Evolutionary conservation across 2,113 vertebrate genomes (phyloP).

Genomic region (Clarias magur): DNA sequence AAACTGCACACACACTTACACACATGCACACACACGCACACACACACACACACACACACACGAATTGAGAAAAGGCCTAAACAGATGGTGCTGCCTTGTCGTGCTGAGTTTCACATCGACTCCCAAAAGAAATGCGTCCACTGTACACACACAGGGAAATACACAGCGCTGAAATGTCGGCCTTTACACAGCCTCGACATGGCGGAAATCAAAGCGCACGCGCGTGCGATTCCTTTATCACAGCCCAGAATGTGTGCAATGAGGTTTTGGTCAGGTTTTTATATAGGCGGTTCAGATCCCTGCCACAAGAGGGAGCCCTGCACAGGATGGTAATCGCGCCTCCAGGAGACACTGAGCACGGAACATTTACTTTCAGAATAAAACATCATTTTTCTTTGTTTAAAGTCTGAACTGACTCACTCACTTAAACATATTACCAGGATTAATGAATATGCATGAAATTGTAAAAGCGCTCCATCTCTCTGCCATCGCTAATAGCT

Average conservation of each 20-base stretch:
- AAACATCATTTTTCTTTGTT: not conserved
- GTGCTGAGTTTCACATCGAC: constrained; percentile 32
- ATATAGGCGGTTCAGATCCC: no score
- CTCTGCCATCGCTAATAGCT: not conserved
- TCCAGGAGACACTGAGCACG: not conserved
- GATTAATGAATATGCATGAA: not conserved
- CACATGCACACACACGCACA: not conserved
- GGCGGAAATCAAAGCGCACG: not conserved
- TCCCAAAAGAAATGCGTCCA: constrained; percentile 31
- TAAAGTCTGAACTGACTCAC: not conserved
- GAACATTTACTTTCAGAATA: not conserved
- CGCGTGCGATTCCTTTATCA: not conserved
- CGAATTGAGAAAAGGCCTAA: constrained; percentile 11
- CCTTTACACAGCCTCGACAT: not conserved
- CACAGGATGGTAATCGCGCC: not conserved
- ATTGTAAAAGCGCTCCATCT: not conserved
- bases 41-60: constrained; percentile 18
- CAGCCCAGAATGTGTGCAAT: not conserved
- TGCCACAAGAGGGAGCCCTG: constrained; percentile 7
- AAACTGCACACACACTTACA: constrained; percentile 2
- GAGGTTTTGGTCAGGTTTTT: not conserved
- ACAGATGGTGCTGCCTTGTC: constrained; percentile 46
- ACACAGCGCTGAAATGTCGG: not conserved
- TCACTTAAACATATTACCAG: not conserved
- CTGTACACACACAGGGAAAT: not conserved